Evolutionary conservation across 2,797 vertebrate genomes (phyloP).

Genomic region (Sebastes dallii): DNA sequence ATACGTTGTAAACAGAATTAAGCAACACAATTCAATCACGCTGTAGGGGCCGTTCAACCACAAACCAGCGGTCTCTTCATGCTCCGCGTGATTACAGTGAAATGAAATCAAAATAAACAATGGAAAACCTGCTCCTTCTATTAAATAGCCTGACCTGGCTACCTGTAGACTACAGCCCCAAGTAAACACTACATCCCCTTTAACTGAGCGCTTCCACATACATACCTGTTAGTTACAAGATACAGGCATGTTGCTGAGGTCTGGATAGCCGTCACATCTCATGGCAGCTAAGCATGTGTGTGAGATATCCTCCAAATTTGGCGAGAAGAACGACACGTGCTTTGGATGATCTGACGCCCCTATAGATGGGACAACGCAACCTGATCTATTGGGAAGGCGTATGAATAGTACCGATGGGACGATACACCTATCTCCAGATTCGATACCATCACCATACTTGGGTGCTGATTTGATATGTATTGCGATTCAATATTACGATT

Average conservation of each 20-base stretch:
- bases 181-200: background rate
- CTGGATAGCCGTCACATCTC: background rate
- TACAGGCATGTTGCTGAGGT: background rate
- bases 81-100: background rate
- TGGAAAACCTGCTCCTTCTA: background rate
- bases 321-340: no score
- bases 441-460: no score
- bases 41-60: conserved; percentile 26
- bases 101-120: conserved; percentile 16
- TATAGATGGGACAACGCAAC: no score
- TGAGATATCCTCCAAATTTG: no score
- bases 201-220: background rate
- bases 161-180: background rate
- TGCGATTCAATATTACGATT: no score
- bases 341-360: no score
- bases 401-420: no score
- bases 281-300: background rate
- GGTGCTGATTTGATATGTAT: no score
- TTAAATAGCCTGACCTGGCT: background rate
- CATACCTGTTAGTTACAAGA: background rate
- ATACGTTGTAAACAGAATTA: conserved; percentile 53
- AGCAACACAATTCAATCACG: conserved; percentile 39
- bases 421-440: no score
- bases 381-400: fast-evolving
- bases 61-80: background rate